phyloP scores from a whole-genome alignment of 1,140 invertebrate genomes.

The Drosophila subobscura region DNA sequence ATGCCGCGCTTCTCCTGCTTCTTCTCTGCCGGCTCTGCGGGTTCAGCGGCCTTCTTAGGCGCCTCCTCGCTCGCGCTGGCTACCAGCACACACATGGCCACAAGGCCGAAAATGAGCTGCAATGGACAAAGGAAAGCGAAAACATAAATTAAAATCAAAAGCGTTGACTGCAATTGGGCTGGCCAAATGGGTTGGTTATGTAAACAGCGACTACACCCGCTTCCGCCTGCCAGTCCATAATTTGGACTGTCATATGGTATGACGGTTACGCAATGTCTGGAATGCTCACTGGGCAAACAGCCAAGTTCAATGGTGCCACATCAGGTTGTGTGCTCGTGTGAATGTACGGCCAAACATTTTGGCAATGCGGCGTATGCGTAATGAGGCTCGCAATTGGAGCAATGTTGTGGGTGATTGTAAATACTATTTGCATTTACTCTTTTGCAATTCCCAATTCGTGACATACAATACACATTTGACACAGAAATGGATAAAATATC shows the following conservation, averaged over 20 bases:
- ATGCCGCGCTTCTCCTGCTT: constrained; percentile 90
- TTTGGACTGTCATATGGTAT: constrained; percentile 48
- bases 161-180: constrained; percentile 13
- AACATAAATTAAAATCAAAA: constrained; percentile 11
- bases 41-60: constrained; percentile 77
- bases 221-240: constrained; percentile 64
- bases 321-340: constrained; percentile 5
- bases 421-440: not conserved
- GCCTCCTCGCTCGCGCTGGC: constrained; percentile 84
- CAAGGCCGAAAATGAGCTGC: constrained; percentile 84
- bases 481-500: too few relatives aligned
- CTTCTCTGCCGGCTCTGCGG: constrained; percentile 84
- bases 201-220: constrained; percentile 26
- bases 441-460: too few relatives aligned
- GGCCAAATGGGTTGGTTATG: constrained; percentile 54
- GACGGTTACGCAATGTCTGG: constrained; percentile 71
- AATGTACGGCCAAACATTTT: constrained; percentile 16
- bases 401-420: constrained; percentile 4
- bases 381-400: constrained; percentile 41
- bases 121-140: constrained; percentile 42
- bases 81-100: constrained; percentile 83
- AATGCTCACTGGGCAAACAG: constrained; percentile 51
- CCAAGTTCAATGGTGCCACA: constrained; percentile 64
- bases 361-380: constrained; percentile 59
- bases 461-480: too few relatives aligned